These are phyloP conservation scores for Bombus waltoni DNA, from an alignment of 1,140 invertebrate species.

Conservation along the genomic window DNA sequence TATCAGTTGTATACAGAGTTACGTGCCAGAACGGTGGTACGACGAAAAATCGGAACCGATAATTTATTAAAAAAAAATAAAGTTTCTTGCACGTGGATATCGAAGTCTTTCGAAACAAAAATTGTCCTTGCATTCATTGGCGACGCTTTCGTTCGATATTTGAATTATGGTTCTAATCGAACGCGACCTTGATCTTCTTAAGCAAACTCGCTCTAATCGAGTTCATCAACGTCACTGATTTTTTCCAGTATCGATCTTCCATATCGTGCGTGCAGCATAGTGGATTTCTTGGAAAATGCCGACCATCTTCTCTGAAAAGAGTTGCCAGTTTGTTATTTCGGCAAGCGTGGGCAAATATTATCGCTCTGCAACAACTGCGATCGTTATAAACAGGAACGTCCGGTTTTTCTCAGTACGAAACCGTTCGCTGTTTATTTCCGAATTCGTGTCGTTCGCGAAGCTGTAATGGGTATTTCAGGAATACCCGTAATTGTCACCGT, in stretches of 20 bases:
- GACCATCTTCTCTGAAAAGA: background rate
- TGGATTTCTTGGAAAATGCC: background rate
- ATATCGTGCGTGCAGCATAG: background rate
- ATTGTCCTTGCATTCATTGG: background rate
- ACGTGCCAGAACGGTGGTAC: conserved; percentile 14
- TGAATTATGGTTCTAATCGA: background rate
- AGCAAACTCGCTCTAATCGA: too few relatives aligned
- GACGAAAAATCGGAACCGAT: conserved; percentile 13
- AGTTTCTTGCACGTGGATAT: background rate
- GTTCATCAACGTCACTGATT: background rate
- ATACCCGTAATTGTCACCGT: too few relatives aligned
- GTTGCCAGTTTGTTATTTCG: background rate
- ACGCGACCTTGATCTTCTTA: background rate
- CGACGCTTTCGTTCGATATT: too few relatives aligned
- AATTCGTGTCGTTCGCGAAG: too few relatives aligned
- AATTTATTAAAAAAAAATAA: conserved; percentile 48
- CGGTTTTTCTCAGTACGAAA: too few relatives aligned
- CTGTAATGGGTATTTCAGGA: too few relatives aligned
- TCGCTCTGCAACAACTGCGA: rapidly evolving
- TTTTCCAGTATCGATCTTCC: background rate
- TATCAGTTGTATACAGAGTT: too few relatives aligned
- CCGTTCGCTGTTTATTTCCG: too few relatives aligned
- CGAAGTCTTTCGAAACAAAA: background rate
- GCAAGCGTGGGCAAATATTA: too few relatives aligned
- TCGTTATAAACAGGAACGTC: too few relatives aligned